Evolutionary conservation across 2,797 vertebrate genomes (phyloP).

Genomic region (Channallabes apus): DNA sequence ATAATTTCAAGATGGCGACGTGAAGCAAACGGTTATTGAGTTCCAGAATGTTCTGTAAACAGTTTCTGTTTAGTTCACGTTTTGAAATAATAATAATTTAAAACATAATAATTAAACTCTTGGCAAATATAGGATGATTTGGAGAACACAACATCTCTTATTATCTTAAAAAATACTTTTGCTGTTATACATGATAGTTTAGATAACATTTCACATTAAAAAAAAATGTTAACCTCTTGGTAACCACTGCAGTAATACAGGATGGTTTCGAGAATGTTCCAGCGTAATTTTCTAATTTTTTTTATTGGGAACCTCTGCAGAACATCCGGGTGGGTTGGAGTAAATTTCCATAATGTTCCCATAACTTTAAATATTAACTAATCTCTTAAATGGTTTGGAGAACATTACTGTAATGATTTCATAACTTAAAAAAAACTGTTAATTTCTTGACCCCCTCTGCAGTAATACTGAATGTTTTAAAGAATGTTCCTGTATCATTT

Average conservation of each 20-base stretch:
- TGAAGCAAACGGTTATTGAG: background rate
- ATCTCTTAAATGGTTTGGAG: no score
- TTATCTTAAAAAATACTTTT: no score
- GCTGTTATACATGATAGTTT: no score
- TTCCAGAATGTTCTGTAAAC: background rate
- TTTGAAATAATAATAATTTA: background rate
- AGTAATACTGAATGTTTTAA: no score
- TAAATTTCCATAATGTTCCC: background rate
- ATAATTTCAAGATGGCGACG: background rate
- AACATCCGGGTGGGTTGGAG: background rate
- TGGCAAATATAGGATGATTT: no score
- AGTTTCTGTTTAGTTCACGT: background rate
- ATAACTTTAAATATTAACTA: background rate
- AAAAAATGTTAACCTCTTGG: background rate
- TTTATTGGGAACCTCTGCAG: background rate
- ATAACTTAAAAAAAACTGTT: no score
- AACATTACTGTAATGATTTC: no score
- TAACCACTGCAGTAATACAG: background rate
- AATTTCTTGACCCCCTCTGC: no score
- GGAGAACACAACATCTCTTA: no score
- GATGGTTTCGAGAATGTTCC: background rate
- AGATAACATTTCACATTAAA: background rate
- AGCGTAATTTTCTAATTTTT: background rate
- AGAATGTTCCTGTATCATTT: no score
- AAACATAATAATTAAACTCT: no score